A percentile compares a stretch with the other conserved stretches of the same genome.
phyloP scores from a whole-genome alignment of 1,140 invertebrate species.

The Metopolophium dirhodum region DNA sequence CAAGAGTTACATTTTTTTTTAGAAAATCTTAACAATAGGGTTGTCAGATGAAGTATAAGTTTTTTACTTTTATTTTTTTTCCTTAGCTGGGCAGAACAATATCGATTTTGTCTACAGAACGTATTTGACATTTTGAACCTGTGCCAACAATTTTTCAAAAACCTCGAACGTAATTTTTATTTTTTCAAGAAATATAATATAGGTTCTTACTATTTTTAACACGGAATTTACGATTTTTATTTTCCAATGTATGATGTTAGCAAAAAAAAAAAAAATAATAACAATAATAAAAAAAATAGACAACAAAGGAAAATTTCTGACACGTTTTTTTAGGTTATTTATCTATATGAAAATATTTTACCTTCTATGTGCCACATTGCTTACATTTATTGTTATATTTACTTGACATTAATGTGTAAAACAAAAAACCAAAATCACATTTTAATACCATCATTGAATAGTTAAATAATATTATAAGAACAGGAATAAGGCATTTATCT shows the following conservation, averaged over 20 bases:
- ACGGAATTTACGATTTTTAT: neutral
- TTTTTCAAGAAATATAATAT: neutral
- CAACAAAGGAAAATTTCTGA: neutral
- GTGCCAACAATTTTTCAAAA: constrained; percentile 10
- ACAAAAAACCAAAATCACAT: neutral
- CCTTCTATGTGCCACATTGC: neutral
- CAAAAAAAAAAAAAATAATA: neutral
- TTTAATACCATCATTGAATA: neutral
- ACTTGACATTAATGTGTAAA: neutral
- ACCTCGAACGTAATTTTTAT: constrained; percentile 14
- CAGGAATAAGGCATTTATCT: neutral
- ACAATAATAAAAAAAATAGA: neutral
- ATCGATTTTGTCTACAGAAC: neutral
- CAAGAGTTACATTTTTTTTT: constrained; percentile 12
- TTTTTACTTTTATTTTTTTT: constrained; percentile 29
- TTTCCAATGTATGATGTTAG: neutral
- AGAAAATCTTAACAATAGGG: neutral
- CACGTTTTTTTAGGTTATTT: neutral
- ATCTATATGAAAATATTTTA: constrained; percentile 2
- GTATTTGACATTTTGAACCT: constrained; percentile 26
- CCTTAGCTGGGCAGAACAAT: neutral
- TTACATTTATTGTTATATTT: neutral
- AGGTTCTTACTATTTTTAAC: neutral
- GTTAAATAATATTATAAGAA: neutral
- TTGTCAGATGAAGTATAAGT: neutral